Percentiles rank a stretch among this genome's conserved stretches.
Evolutionary conservation across 2,888 invertebrate genomes (phyloP).

Genomic region (Hydrotaea diabolus): DNA sequence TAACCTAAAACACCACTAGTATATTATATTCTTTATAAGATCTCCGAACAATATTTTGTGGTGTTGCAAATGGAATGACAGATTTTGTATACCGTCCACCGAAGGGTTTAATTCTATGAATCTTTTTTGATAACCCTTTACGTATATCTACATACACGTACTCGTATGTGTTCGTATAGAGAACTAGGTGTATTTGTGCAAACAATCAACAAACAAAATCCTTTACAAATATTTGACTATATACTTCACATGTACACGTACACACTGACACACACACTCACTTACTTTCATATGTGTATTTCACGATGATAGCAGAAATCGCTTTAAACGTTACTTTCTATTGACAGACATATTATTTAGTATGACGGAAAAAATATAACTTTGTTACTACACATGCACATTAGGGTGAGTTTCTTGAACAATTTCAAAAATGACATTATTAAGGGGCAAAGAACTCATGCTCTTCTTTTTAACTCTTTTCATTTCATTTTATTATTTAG

Average conservation of each 20-base stretch:
- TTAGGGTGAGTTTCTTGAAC: too few species aligned
- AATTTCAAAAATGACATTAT: too few species aligned
- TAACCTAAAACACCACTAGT: too few species aligned
- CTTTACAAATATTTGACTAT: slow-evolving; percentile 78
- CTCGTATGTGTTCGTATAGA: slow-evolving; percentile 49
- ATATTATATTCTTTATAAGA: too few species aligned
- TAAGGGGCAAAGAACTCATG: too few species aligned
- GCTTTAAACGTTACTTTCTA: slow-evolving; percentile 16
- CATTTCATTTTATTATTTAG: too few species aligned
- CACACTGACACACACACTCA: slow-evolving; percentile 45
- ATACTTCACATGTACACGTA: slow-evolving; percentile 75
- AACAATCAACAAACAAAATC: slow-evolving; percentile 79
- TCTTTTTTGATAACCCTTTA: too few species aligned
- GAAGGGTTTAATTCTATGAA: too few species aligned
- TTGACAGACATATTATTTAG: slow-evolving; percentile 13
- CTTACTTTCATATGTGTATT: not conserved
- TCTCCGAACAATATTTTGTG: too few species aligned
- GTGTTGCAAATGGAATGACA: too few species aligned
- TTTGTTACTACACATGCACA: not conserved
- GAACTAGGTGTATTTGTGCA: slow-evolving; percentile 77
- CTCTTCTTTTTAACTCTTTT: too few species aligned
- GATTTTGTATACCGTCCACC: too few species aligned
- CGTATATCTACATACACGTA: not conserved
- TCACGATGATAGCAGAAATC: not conserved
- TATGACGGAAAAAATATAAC: not conserved